Conservation (phyloP, 2,888 invertebrate genomes). For the Aelia acuminata region DNA sequence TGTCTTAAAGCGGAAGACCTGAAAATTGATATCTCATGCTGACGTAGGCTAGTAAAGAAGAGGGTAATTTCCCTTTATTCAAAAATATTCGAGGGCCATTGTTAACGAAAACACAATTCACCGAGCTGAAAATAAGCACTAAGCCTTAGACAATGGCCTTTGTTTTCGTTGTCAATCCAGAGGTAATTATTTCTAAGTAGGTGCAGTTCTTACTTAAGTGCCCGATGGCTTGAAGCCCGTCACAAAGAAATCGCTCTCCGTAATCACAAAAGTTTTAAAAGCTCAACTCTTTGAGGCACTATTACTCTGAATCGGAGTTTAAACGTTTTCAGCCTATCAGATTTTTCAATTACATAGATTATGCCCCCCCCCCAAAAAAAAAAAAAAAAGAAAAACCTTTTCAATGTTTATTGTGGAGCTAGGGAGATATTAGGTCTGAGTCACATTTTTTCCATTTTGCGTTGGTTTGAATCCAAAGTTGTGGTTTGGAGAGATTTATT, state of each 20-base stretch:
- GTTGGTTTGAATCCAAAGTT: too few species aligned
- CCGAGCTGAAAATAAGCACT: background rate
- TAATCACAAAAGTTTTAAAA: conserved; percentile 6
- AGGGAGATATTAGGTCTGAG: too few species aligned
- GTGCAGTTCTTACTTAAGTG: background rate
- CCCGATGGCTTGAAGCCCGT: background rate
- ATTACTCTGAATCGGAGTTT: background rate
- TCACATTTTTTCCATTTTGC: too few species aligned
- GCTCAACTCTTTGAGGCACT: background rate
- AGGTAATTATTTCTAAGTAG: background rate
- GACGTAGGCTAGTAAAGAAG: background rate
- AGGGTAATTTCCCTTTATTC: background rate
- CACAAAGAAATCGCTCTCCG: background rate
- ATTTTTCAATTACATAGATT: background rate
- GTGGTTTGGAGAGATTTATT: too few species aligned
- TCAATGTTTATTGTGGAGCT: too few species aligned
- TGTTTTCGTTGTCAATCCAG: background rate
- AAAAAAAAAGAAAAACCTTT: too few species aligned
- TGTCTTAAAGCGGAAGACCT: background rate
- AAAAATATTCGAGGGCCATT: background rate
- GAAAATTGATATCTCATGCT: background rate
- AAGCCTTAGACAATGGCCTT: background rate
- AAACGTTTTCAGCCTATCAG: background rate
- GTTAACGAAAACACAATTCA: background rate
- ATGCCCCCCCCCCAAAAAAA: too few species aligned